Conservation (phyloP, 2,888 invertebrate species). For the Latrodectus elegans region DNA sequence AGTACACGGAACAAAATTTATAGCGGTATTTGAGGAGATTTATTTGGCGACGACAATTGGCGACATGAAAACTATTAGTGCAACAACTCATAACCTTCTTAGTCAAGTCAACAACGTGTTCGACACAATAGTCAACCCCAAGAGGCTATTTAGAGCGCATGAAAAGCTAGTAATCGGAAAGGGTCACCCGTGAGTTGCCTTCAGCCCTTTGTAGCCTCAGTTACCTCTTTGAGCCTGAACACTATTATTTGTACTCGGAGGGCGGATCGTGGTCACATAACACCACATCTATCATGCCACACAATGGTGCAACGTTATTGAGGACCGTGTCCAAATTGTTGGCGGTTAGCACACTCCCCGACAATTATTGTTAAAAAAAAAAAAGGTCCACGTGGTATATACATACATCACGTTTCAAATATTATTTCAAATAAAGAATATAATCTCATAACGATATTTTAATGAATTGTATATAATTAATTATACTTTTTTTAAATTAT, state of each 20-base stretch:
- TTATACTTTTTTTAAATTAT: no score
- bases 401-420: background rate
- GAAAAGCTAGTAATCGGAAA: conserved; percentile 62
- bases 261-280: conserved; percentile 65
- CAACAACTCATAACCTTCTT: conserved; percentile 39
- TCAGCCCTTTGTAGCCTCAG: conserved; percentile 62
- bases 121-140: conserved; percentile 46
- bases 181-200: conserved; percentile 47
- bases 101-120: conserved; percentile 63
- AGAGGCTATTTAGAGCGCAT: conserved; percentile 52
- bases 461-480: no score
- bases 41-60: conserved; percentile 67
- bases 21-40: conserved; percentile 25
- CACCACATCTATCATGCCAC: conserved; percentile 55
- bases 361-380: conserved; percentile 18
- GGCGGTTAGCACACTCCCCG: conserved; percentile 52
- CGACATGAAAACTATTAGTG: conserved; percentile 55
- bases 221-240: conserved; percentile 52
- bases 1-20: conserved; percentile 21
- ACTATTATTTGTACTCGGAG: conserved; percentile 51
- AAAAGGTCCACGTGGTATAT: background rate
- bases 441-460: no score
- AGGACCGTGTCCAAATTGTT: conserved; percentile 45
- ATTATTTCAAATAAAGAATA: no score
- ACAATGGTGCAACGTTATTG: conserved; percentile 58